phyloP scores from a whole-genome alignment of 1,140 invertebrate species.

The Cylas formicarius region DNA sequence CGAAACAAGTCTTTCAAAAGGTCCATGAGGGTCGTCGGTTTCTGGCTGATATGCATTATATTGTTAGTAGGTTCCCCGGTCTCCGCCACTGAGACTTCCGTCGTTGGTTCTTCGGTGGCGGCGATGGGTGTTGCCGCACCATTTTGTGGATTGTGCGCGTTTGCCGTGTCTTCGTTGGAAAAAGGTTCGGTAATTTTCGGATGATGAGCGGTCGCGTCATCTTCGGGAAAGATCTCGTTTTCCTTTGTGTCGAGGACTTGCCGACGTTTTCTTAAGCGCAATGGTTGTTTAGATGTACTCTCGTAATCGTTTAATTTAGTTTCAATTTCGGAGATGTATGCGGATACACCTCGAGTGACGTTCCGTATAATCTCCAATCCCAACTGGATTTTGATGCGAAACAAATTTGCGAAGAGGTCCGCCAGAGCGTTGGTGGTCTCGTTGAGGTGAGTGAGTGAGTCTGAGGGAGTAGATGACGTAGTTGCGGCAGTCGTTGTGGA shows the following conservation, averaged over 20 bases:
- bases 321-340: conserved; percentile 32
- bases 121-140: not conserved
- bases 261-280: not conserved
- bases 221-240: no score
- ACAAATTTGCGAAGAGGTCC: conserved; percentile 31
- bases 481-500: no score
- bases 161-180: no score
- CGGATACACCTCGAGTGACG: conserved; percentile 27
- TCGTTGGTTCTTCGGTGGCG: conserved; percentile 1
- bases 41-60: conserved; percentile 11
- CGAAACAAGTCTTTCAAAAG: conserved; percentile 33
- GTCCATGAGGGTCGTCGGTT: conserved; percentile 22
- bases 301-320: conserved; percentile 29
- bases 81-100: no score
- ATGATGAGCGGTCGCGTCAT: no score
- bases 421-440: conserved; percentile 22
- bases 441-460: not conserved
- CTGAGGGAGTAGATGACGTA: no score
- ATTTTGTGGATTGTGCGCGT: no score
- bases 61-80: conserved; percentile 6
- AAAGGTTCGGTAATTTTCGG: no score
- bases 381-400: conserved; percentile 6
- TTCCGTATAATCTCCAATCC: conserved; percentile 22
- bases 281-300: not conserved
- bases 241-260: not conserved